A percentile compares a stretch with the other conserved stretches of the same genome.
Conservation (phyloP, 2,113 vertebrate genomes). For the Narcine bancroftii region DNA sequence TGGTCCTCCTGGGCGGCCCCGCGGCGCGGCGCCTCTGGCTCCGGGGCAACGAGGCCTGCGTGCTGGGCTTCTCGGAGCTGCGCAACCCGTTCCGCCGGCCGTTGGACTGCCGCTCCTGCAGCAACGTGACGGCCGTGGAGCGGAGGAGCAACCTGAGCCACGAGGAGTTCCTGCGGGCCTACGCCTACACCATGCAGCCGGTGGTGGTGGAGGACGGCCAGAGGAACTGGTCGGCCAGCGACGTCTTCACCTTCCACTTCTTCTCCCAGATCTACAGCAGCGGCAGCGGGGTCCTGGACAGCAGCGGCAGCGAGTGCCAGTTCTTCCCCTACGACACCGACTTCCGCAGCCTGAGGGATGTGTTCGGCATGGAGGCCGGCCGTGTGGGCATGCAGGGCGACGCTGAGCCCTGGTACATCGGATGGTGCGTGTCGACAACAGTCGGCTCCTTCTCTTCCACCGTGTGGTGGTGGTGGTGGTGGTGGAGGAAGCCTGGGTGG, state of each 20-base stretch:
- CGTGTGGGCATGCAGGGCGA: constrained; percentile 10
- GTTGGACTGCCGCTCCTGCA: constrained; percentile 13
- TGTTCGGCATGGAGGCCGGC: constrained; percentile 1
- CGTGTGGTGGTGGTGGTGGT: too few relatives aligned
- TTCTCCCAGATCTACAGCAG: constrained; percentile 13
- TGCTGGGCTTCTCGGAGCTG: not conserved
- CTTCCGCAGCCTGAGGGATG: not conserved
- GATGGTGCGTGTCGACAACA: constrained; percentile 14
- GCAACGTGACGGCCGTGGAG: constrained; percentile 6
- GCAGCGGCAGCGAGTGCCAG: constrained; percentile 23
- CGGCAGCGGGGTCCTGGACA: constrained; percentile 9
- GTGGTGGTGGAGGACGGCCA: constrained; percentile 32
- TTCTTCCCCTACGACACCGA: constrained; percentile 27
- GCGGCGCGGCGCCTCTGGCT: not conserved
- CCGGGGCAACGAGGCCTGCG: not conserved
- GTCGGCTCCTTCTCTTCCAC: not conserved
- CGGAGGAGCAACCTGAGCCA: constrained; percentile 18
- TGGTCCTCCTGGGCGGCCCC: not conserved
- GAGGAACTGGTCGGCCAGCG: constrained; percentile 28
- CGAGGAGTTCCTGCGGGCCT: constrained; percentile 21
- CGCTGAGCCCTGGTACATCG: constrained; percentile 15
- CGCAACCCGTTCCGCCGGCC: not conserved
- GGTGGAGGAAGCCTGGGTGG: too few relatives aligned
- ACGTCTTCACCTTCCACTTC: constrained; percentile 22
- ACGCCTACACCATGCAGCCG: constrained; percentile 29